phyloP scores from a whole-genome alignment of 2,888 invertebrate genomes.

The Aleiodes testaceus region DNA sequence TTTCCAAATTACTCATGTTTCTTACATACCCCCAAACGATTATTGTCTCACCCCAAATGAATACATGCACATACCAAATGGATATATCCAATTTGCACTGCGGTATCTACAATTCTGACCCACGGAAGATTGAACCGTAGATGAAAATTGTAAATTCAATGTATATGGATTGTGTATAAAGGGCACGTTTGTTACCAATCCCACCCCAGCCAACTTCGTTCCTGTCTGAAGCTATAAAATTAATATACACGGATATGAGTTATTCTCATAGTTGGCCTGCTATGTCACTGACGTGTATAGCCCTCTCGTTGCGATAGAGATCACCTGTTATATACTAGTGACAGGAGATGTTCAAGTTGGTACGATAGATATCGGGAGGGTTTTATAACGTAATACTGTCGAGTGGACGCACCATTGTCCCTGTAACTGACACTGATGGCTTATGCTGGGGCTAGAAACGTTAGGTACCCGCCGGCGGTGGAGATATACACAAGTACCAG shows the following conservation, averaged over 20 bases:
- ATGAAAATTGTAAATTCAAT: background rate
- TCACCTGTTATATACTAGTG: constrained; percentile 43
- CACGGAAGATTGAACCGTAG: background rate
- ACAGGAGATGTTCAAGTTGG: constrained; percentile 50
- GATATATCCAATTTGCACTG: too few relatives aligned
- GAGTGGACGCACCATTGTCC: constrained; percentile 63
- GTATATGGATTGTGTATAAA: background rate
- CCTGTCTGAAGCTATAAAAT: constrained; percentile 51
- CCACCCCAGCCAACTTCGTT: background rate
- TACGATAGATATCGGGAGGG: constrained; percentile 65
- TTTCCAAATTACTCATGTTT: background rate
- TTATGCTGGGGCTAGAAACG: constrained; percentile 50
- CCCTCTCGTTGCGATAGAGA: constrained; percentile 59
- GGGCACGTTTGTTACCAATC: background rate
- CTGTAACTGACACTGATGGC: constrained; percentile 70
- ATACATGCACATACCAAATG: background rate
- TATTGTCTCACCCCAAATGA: background rate
- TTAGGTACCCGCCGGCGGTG: constrained; percentile 46
- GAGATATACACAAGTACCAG: constrained; percentile 23
- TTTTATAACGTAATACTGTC: constrained; percentile 65
- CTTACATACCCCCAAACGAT: background rate
- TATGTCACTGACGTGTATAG: constrained; percentile 68
- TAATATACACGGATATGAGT: constrained; percentile 69
- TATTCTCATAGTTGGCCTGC: constrained; percentile 58
- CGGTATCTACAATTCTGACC: background rate